phyloP scores from a whole-genome alignment of 2,113 vertebrate species.

The Brachionichthys hirsutus region DNA sequence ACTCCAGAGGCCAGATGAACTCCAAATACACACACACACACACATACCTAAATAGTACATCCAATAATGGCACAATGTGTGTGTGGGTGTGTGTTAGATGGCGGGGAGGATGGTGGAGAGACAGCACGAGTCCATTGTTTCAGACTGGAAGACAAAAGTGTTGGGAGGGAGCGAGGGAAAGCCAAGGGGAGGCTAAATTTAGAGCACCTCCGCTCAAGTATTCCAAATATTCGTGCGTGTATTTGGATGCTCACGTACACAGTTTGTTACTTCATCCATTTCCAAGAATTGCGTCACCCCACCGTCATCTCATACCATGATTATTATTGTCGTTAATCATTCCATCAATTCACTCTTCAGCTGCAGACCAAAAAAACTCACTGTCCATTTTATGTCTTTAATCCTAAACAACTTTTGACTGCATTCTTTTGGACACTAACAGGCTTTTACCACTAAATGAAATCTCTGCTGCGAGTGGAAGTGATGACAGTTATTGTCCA shows the following conservation, averaged over 20 bases:
- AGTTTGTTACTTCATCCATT: conserved; percentile 53
- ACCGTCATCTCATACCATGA: neutral
- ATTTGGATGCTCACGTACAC: conserved; percentile 68
- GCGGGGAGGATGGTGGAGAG: conserved; percentile 54
- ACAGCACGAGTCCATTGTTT: conserved; percentile 77
- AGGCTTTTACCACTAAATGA: neutral
- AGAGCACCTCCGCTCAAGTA: conserved; percentile 71
- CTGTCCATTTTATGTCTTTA: neutral
- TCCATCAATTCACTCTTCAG: neutral
- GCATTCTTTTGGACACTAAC: neutral
- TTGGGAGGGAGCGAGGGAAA: conserved; percentile 69
- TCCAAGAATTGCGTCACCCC: conserved; percentile 37
- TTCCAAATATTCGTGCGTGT: conserved; percentile 73
- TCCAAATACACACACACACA: conserved; percentile 40
- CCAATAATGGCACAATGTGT: conserved; percentile 57
- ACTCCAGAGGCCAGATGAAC: conserved; percentile 58
- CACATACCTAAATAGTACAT: conserved; percentile 46
- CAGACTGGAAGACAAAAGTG: conserved; percentile 73
- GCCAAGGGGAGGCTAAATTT: conserved; percentile 74
- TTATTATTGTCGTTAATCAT: neutral
- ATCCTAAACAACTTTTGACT: neutral
- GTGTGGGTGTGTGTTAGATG: conserved; percentile 35
- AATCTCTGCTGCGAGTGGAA: neutral
- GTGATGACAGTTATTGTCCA: neutral
- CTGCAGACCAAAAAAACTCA: neutral